These are phyloP conservation scores for Hyperoplus immaculatus DNA, from an alignment of 2,797 vertebrate genomes.

Conservation along the genomic window DNA sequence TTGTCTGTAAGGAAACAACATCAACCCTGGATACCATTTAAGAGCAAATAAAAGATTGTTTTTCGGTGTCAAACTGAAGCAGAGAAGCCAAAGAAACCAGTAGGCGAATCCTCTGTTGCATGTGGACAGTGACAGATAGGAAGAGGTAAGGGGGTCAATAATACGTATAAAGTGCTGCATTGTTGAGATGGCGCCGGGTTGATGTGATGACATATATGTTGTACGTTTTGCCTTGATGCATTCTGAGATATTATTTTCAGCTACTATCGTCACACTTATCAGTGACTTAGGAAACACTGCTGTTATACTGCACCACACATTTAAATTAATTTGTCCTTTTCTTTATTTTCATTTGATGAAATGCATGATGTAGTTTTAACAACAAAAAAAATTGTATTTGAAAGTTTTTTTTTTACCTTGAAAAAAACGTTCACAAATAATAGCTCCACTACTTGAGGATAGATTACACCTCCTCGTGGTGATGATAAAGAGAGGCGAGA, in stretches of 20 bases:
- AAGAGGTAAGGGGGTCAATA: slow-evolving; percentile 50
- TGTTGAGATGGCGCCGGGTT: slow-evolving; percentile 34
- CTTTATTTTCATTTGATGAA: slow-evolving; percentile 22
- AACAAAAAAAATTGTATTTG: too few relatives aligned
- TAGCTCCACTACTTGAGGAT: slow-evolving; percentile 30
- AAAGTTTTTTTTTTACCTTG: not conserved
- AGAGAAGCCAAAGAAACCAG: slow-evolving; percentile 29
- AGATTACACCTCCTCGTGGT: not conserved
- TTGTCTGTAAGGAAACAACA: not conserved
- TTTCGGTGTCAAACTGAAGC: slow-evolving; percentile 30
- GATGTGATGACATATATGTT: slow-evolving; percentile 50
- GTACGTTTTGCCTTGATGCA: slow-evolving; percentile 53
- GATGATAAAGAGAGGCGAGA: slow-evolving; percentile 17
- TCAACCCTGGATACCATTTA: slow-evolving; percentile 22
- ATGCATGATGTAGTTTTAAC: slow-evolving; percentile 16
- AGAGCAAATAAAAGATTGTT: slow-evolving; percentile 33
- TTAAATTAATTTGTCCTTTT: slow-evolving; percentile 36
- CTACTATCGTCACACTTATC: slow-evolving; percentile 40
- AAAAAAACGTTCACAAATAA: slow-evolving; percentile 31
- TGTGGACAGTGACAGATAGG: slow-evolving; percentile 56
- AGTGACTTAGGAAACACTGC: slow-evolving; percentile 34
- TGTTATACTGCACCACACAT: slow-evolving; percentile 8
- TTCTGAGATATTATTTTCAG: slow-evolving; percentile 33
- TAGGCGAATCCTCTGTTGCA: slow-evolving; percentile 39
- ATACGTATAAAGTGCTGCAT: slow-evolving; percentile 37